Conservation (phyloP, 37 sponge, comb jelly and placozoan species). For the Tethya wilhelma region DNA sequence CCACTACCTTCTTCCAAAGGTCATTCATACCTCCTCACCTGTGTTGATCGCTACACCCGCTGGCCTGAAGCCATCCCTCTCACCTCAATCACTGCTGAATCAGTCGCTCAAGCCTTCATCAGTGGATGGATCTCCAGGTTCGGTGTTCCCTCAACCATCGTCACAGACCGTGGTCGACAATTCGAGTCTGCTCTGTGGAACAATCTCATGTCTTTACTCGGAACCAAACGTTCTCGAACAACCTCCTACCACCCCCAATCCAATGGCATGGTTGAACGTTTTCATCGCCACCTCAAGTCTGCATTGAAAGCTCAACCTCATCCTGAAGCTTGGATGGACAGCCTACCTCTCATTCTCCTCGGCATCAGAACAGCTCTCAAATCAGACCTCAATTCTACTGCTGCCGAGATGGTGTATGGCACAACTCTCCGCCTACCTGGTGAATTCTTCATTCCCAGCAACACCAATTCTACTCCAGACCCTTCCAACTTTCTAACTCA, state of each 20-base stretch:
- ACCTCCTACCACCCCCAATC: slow-evolving; percentile 64
- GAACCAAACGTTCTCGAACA: slow-evolving; percentile 44
- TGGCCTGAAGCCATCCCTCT: slow-evolving; percentile 62
- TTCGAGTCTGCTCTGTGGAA: slow-evolving; percentile 64
- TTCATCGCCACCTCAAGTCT: slow-evolving; percentile 66
- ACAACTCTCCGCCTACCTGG: slow-evolving; percentile 74
- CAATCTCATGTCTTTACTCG: slow-evolving; percentile 43
- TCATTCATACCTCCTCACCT: slow-evolving; percentile 55
- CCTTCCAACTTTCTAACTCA: slow-evolving; percentile 30
- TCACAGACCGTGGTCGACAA: slow-evolving; percentile 69
- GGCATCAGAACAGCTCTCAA: slow-evolving; percentile 68
- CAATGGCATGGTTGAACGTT: slow-evolving; percentile 70
- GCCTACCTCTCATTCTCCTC: slow-evolving; percentile 60
- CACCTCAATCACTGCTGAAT: slow-evolving; percentile 48
- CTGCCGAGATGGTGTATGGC: slow-evolving; percentile 77
- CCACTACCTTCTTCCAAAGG: slow-evolving; percentile 67
- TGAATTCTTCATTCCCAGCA: slow-evolving; percentile 53
- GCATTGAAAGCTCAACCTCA: slow-evolving; percentile 58
- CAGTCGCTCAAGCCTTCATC: slow-evolving; percentile 63
- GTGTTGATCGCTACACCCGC: slow-evolving; percentile 50
- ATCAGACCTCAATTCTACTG: slow-evolving; percentile 51
- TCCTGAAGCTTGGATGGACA: slow-evolving; percentile 57
- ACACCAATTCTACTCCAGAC: slow-evolving; percentile 35
- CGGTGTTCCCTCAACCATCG: slow-evolving; percentile 72
- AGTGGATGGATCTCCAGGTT: slow-evolving; percentile 72